Base-by-base conservation (phyloP, 2,888 invertebrate genomes). In the Capitulum mitella region DNA sequence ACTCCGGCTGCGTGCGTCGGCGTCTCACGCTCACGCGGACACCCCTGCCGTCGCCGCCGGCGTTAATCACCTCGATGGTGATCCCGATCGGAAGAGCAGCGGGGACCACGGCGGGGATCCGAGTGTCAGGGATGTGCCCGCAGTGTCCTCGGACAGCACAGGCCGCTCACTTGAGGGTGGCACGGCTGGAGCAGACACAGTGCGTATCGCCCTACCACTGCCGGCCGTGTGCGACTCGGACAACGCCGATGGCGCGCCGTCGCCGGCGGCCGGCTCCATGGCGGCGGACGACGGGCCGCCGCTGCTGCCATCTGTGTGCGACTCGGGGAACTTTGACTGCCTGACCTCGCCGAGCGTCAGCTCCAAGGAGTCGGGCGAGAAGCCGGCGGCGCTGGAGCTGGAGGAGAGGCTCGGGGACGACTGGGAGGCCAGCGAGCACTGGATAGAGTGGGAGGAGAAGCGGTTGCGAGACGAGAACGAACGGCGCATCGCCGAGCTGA, bases 271-370 rank as follows among this genome's bases (percentile, higher is more conserved):
- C 22, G 40, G 22, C 40, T 26, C 16, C 22, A 19, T 12, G 12
- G 16, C 61, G 32, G n/a, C n/a, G n/a, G n/a, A n/a, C n/a, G 64
- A 34, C 64, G 19, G 22, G 34, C 26, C 43, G 37, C 43, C 29
- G 26, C 77, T 51, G 32, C 91, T 91, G 83, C 90, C 91, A 82
- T 93, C 93, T 46, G 91, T 92, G 84, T 92, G 93, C 79, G 94
- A 94, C 86, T 94, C 93, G 14, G 94, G 94, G 74, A 92, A 93
- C 86, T 94, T 92, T 86, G 94, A 94, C 85, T 94, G 94, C 86
- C 87, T 92, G 48, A 80, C 82, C 83, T 90, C 90, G 83, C 92
- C 92, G 78, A 92, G 92, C 79, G 87, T 92, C 81, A 91, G 92
- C 86, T 92, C 92, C 79, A 92, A 92, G 86, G 92, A 92, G 84